Conservation (phyloP, 2,113 vertebrate species). For the Sander vitreus region DNA sequence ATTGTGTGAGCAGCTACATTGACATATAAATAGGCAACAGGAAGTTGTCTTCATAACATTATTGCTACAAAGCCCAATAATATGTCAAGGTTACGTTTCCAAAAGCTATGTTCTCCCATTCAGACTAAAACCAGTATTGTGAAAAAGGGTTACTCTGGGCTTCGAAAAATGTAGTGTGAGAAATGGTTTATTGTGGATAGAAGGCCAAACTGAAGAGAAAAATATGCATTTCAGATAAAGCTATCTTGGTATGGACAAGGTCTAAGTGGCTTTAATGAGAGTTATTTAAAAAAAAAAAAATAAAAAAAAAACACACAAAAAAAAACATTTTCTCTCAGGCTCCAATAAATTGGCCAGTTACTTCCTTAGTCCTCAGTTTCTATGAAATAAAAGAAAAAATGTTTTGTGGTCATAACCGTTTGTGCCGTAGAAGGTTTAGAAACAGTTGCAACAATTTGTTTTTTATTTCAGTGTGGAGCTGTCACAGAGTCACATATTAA, state of each 20-base stretch:
- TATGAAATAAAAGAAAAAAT: not conserved
- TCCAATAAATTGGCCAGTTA: not conserved
- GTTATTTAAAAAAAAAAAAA: not conserved
- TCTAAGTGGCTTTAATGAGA: not conserved
- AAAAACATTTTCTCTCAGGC: slow-evolving; percentile 8
- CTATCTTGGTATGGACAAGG: not conserved
- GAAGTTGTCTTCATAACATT: not conserved
- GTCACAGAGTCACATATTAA: slow-evolving; percentile 12
- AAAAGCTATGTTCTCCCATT: not conserved
- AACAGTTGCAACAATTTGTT: not conserved
- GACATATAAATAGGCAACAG: not conserved
- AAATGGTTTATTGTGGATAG: not conserved
- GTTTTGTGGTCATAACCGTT: slow-evolving; percentile 3
- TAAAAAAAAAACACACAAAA: no score
- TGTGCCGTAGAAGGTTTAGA: not conserved
- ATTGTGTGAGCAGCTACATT: not conserved
- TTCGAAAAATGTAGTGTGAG: not conserved
- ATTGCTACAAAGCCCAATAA: no score
- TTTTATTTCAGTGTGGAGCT: slow-evolving; percentile 19
- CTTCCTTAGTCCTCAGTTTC: not conserved
- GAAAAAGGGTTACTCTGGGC: not conserved
- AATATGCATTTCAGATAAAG: not conserved
- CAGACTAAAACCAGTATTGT: not conserved
- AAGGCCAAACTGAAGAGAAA: not conserved
- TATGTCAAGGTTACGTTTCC: no score